phyloP scores from a whole-genome alignment of 2,797 vertebrate species.

The Lateolabrax maculatus region DNA sequence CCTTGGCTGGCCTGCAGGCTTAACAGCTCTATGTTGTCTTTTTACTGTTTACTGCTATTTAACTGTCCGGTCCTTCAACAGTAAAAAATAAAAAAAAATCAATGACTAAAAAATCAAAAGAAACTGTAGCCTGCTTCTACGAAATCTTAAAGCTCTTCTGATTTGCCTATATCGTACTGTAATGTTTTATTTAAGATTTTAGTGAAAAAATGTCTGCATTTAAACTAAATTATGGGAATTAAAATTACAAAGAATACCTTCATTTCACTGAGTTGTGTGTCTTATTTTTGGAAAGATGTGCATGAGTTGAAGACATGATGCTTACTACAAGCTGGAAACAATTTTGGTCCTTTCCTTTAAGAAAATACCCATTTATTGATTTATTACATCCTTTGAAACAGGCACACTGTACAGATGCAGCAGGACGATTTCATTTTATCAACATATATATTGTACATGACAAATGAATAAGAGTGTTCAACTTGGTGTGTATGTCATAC shows the following conservation, averaged over 20 bases:
- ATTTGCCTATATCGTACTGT: conserved; percentile 89
- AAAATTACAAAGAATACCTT: conserved; percentile 89
- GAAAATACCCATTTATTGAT: not conserved
- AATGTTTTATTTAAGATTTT: conserved; percentile 86
- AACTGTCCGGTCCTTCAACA: conserved; percentile 73
- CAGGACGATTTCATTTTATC: not conserved
- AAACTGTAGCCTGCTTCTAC: conserved; percentile 82
- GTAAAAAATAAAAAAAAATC: conserved; percentile 31
- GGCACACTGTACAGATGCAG: not conserved
- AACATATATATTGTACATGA: not conserved
- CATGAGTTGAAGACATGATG: not conserved
- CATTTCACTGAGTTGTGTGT: conserved; percentile 58
- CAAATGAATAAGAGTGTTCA: not conserved
- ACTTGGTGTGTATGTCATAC: not conserved
- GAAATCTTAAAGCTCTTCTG: conserved; percentile 82
- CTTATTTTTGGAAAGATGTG: conserved; percentile 34
- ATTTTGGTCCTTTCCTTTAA: not conserved
- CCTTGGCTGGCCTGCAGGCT: conserved; percentile 81
- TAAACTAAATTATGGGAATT: conserved; percentile 91
- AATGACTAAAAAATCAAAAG: conserved; percentile 57
- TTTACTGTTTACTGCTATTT: conserved; percentile 81
- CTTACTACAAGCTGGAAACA: not conserved
- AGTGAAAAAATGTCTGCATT: conserved; percentile 88
- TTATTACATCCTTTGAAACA: not conserved
- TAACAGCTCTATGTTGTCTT: conserved; percentile 80